These are phyloP conservation scores for Monopterus albus DNA, from an alignment of 2,113 vertebrate species.

Conservation along the genomic window DNA sequence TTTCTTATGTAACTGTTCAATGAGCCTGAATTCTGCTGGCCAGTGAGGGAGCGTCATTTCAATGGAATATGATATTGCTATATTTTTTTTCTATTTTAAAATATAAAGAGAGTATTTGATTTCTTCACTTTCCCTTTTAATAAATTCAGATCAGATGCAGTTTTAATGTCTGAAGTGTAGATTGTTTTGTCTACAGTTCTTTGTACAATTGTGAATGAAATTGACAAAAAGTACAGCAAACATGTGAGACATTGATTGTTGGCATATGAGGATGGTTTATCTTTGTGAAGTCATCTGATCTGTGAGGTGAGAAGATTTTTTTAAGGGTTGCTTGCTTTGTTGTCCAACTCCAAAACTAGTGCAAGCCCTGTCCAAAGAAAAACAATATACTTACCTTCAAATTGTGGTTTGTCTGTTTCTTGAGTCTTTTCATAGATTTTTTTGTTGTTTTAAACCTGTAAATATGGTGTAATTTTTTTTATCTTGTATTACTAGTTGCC, in stretches of 20 bases:
- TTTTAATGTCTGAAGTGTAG: conserved; percentile 49
- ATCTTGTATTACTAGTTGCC: no score
- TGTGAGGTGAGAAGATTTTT: not conserved
- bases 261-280: conserved; percentile 29
- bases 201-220: conserved; percentile 46
- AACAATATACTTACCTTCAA: conserved; percentile 51
- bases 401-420: conserved; percentile 32
- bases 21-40: conserved; percentile 81
- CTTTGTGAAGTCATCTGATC: conserved; percentile 24
- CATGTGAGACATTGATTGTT: conserved; percentile 24
- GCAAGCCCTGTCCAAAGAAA: conserved; percentile 56
- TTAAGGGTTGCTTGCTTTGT: conserved; percentile 37
- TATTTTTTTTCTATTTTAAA: conserved; percentile 40
- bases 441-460: not conserved
- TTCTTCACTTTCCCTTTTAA: conserved; percentile 36
- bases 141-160: conserved; percentile 35
- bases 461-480: not conserved
- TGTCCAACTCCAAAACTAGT: conserved; percentile 30
- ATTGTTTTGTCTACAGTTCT: conserved; percentile 55
- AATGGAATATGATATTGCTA: conserved; percentile 47
- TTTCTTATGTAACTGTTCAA: conserved; percentile 77
- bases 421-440: conserved; percentile 23
- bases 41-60: conserved; percentile 75
- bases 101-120: conserved; percentile 26
- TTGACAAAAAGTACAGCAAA: conserved; percentile 17